phyloP scores from a whole-genome alignment of 2,888 invertebrate genomes.

The Meteorus colon region DNA sequence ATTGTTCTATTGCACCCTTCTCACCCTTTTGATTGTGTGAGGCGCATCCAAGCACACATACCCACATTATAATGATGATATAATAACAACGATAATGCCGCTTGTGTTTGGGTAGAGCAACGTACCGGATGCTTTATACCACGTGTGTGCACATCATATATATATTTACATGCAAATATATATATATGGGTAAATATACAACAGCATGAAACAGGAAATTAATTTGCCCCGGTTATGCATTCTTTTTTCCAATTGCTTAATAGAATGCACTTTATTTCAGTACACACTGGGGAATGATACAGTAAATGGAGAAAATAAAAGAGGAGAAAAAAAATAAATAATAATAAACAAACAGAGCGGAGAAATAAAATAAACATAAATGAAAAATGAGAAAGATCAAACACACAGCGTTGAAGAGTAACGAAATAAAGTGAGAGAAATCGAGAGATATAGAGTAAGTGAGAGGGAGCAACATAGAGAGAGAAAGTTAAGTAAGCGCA shows the following conservation, averaged over 20 bases:
- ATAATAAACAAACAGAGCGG: background rate
- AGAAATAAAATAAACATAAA: slow-evolving; percentile 15
- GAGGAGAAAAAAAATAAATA: background rate
- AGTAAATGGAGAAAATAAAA: background rate
- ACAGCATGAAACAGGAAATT: slow-evolving; percentile 17
- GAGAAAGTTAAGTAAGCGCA: slow-evolving; percentile 26
- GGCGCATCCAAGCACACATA: background rate
- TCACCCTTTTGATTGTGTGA: slow-evolving; percentile 10
- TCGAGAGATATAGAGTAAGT: slow-evolving; percentile 10
- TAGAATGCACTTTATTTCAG: background rate
- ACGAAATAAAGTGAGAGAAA: slow-evolving; percentile 11
- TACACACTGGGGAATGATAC: background rate
- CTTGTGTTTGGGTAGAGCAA: background rate
- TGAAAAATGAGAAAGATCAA: slow-evolving; percentile 19
- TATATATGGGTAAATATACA: slow-evolving; percentile 1
- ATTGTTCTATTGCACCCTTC: background rate
- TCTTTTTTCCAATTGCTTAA: slow-evolving; percentile 17
- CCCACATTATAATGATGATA: slow-evolving; percentile 39
- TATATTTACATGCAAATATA: background rate
- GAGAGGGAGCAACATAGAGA: background rate
- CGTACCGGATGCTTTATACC: background rate
- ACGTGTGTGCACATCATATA: slow-evolving; percentile 1
- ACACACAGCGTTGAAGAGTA: slow-evolving; percentile 4
- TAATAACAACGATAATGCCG: slow-evolving; percentile 36
- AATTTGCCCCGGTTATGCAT: slow-evolving; percentile 13